Base-by-base conservation (phyloP, 2,888 invertebrate genomes). In the Synanthedon myopaeformis region DNA sequence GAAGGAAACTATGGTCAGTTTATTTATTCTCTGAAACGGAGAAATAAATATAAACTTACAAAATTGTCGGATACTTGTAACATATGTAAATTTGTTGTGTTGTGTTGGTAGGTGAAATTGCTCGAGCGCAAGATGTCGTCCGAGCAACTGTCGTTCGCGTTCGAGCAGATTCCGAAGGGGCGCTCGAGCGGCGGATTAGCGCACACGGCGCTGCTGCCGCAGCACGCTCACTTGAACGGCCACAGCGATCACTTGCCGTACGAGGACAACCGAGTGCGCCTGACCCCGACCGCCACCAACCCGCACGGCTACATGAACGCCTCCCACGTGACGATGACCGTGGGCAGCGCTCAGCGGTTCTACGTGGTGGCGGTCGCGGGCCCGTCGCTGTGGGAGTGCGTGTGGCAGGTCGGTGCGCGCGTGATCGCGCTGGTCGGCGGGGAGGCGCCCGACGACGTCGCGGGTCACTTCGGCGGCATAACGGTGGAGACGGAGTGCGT, bases 241-340 rank as follows among this genome's bases (percentile, higher is more conserved):
- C 91, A 90, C 69, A 89, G 90, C 56, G 93, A 94, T 72, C 92
- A 95, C 62, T 88, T 97, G 59, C 97, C 97, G 0, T 98, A 97
- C 73, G 97, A 96, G 69, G 95, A 96, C 70, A 97, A 96, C 75
- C 82, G 97, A 52, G 93, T 97, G 42, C 89, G 93, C 57, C 82
- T 97, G 19, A 92, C 92, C n/a, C 94, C 96, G 5, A 91, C 92
- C 10, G 92, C 93, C 66, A 91, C 91, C 63, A 97, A 98, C 80
- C 92, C 93, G 53, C 91, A 91, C 68, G 97, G 97, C 12, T 98
- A 97, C 68, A 94, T 97, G 61, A 97, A 97, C 84, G 97, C 97
- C 1, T 96, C 96, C 3, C 94, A 96, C 69, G 91, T 97, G 58
- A 94, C 94, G 95, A 92, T 95, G 70, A 93, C 93, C 3, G 94